phyloP scores from a whole-genome alignment of 2,888 invertebrate species.

The Cyclophora punctaria region DNA sequence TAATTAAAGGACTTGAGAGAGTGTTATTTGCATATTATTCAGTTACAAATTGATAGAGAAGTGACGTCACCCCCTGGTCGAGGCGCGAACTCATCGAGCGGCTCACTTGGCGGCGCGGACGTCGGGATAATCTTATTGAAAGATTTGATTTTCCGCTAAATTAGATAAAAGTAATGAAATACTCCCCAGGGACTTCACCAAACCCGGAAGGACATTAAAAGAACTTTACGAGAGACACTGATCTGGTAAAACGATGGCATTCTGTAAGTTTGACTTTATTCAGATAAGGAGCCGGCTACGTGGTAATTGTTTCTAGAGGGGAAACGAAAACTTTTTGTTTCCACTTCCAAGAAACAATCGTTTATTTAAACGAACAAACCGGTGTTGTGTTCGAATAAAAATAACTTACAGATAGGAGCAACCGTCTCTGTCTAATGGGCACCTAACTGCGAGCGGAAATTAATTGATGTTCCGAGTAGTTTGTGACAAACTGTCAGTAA shows the following conservation, averaged over 20 bases:
- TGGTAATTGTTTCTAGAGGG: constrained; percentile 13
- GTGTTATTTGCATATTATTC: constrained; percentile 6
- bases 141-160: constrained; percentile 73
- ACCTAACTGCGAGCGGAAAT: background rate
- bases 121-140: constrained; percentile 65
- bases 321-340: constrained; percentile 9
- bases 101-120: constrained; percentile 30
- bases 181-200: constrained; percentile 44
- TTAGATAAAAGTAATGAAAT: constrained; percentile 72
- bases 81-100: constrained; percentile 37
- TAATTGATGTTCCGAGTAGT: background rate
- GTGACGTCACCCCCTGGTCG: constrained; percentile 13
- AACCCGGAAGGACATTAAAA: constrained; percentile 34
- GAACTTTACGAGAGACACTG: constrained; percentile 33
- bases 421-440: too few species aligned
- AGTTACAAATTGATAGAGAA: constrained; percentile 22
- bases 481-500: constrained; percentile 9
- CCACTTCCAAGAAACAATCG: constrained; percentile 2
- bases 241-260: constrained; percentile 18
- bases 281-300: constrained; percentile 11
- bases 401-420: background rate
- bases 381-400: background rate
- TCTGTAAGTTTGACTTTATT: constrained; percentile 18
- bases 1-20: constrained; percentile 1
- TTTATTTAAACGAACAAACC: constrained; percentile 1